Base-by-base conservation (phyloP, 2,888 invertebrate species). In the Tryphoninae sp. region DNA sequence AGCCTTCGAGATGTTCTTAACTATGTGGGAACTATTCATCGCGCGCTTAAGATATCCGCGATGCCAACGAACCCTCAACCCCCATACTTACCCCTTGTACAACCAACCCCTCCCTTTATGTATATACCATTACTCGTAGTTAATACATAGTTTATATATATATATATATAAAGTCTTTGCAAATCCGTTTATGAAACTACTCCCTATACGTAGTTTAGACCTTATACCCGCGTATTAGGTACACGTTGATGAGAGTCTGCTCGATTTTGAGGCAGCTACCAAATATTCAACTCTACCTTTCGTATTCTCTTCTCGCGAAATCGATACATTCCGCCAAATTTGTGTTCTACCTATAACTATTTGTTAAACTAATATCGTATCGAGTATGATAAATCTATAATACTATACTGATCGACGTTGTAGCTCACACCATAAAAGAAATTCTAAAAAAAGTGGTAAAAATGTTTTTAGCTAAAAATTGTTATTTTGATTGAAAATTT, bases 21-120 rank as follows among this genome's bases (percentile, higher is more conserved):
- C 89, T 88, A 88, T 88, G 88, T 86, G 85, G 65, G 49, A 89
- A 89, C 88, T 88, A 89, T 88, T 84, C 86, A 84, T 79, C 86
- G 85, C 84, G 80, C 83, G 83, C 82, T 87, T 86, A 86, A 87
- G 88, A 88, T 83, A 83, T 85, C 69, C 71, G 33, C 65, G 49
- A 67, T 42, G 40, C 68, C 33, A 61, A 51, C 58, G 58, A 77
- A 59, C 74, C 55, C 33, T 33, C 33, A 33, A 33, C 3, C 33
- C 33, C 33, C 59, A 6, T 65, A 51, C 62, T 69, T 19, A 51
- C 67, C 49, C 49, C 22, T 16, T 33, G 33, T 6, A 33, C 33
- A 33, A 33, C 33, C 33, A 33, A 33, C 33, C 33, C 33, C 3
- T 4, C 26, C 33, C 33, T 33, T 67, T 4, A 67, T 51, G 67